These are phyloP conservation scores for Sanderia malayensis DNA, from an alignment of 30 jellyfish, hydroid and myxozoan genomes.

Conservation along the genomic window DNA sequence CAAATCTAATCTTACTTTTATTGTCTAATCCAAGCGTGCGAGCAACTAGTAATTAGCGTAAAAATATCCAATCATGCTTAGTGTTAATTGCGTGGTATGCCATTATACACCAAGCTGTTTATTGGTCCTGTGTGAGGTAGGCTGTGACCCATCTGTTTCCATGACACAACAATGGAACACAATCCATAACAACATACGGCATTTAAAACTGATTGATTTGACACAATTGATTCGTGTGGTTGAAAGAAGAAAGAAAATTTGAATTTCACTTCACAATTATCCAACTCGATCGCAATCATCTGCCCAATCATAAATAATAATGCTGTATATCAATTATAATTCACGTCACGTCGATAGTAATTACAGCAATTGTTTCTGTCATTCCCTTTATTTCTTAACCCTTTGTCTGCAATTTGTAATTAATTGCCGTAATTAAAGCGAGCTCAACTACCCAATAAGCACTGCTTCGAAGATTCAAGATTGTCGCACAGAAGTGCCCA, in stretches of 20 bases:
- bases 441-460: no score
- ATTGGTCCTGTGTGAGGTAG: background rate
- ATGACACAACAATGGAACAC: background rate
- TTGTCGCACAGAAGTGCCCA: background rate
- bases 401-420: constrained; percentile 38
- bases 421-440: constrained; percentile 42
- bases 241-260: no score
- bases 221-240: background rate
- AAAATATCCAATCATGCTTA: background rate
- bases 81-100: background rate
- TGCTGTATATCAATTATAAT: no score
- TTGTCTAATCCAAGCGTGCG: background rate
- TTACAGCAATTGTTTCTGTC: background rate
- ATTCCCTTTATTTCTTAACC: background rate
- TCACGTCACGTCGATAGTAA: background rate
- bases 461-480: no score
- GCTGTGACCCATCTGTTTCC: background rate
- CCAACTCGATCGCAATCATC: background rate
- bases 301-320: no score
- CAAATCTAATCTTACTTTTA: no score
- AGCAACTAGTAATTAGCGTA: background rate
- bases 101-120: background rate
- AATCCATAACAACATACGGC: background rate
- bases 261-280: no score
- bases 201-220: background rate